Base-by-base conservation (phyloP, 2,888 invertebrate species). In the Caradrina clavipalpis region DNA sequence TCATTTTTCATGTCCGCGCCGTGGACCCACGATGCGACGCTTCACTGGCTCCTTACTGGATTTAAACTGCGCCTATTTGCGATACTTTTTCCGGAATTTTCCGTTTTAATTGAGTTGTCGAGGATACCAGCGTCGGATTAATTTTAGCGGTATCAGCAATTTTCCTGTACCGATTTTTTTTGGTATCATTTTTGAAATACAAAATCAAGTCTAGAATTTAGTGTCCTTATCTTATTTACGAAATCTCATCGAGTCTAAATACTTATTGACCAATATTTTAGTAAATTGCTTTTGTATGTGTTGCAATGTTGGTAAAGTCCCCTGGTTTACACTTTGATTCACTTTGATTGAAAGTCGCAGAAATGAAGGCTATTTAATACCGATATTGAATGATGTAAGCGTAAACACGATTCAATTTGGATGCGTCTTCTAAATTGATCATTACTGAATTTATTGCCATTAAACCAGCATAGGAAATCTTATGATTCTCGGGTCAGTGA, bases 1-100 rank as follows among this genome's bases (percentile, higher is more conserved):
- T 51, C 69, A 79, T 79, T 80, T 80, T 69, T 79, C 77, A 76
- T 80, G 65, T 59, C 68, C 66, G 60, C 76, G 68, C 80, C 42
- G 50, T 72, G 66, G 69, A 69, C 57, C 69, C 77, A 45, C 65
- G 62, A 60, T 54, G 51, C 63, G 17, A 22, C 51, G 76, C 76
- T 56, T 80, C 71, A 80, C 67, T 76, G 76, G 51, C 6, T 61
- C 17, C 69, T 78, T 61, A 19, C 80, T 26, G 80, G 45, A n/a
- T 74, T 74, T 74, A 66, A 79, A 62, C 26, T 62, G 64, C 55
- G 65, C 58, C 64, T 74, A 62, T 74, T 61, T 65, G 61, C 45
- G 49, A 57, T 55, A 35, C 56, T 77, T 67, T 76, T 73, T 49
- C 7, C 26, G 26, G 26, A 26, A 26, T 26, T 26, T 26, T 4